phyloP scores from a whole-genome alignment of 2,888 invertebrate species.

The Gymnoscelis rufifasciata region DNA sequence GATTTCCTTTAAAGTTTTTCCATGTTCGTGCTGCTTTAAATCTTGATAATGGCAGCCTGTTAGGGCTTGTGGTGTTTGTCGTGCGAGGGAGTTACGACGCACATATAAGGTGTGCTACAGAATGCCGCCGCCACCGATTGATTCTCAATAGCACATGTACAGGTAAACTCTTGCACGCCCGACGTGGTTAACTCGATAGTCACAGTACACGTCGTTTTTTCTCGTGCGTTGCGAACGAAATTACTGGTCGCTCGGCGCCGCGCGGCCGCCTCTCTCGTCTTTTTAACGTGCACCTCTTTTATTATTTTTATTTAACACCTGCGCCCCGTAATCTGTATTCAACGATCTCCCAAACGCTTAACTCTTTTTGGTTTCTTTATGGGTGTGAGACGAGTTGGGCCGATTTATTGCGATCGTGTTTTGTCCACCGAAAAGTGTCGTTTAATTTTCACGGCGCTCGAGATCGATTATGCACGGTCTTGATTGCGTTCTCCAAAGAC shows the following conservation, averaged over 20 bases:
- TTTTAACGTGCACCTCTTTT: constrained; percentile 69
- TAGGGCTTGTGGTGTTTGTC: constrained; percentile 33
- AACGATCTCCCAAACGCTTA: constrained; percentile 77
- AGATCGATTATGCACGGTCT: constrained; percentile 67
- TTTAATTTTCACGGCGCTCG: constrained; percentile 69
- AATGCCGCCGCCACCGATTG: constrained; percentile 51
- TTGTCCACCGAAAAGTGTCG: constrained; percentile 68
- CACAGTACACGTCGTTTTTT: constrained; percentile 64
- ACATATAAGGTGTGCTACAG: constrained; percentile 57
- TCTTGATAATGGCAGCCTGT: constrained; percentile 44
- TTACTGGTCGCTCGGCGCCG: constrained; percentile 71
- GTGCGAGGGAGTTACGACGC: constrained; percentile 37
- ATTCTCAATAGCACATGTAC: constrained; percentile 53
- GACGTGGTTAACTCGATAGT: constrained; percentile 54
- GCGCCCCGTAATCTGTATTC: constrained; percentile 75
- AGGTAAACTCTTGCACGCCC: constrained; percentile 38
- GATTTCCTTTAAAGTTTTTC: constrained; percentile 28
- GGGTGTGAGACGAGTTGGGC: constrained; percentile 54
- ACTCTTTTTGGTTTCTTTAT: constrained; percentile 77
- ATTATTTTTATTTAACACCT: constrained; percentile 80
- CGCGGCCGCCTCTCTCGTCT: constrained; percentile 67
- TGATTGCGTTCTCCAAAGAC: constrained; percentile 44
- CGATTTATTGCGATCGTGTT: constrained; percentile 69
- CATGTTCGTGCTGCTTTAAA: constrained; percentile 29
- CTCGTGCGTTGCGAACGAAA: constrained; percentile 65